Percentiles rank a stretch among this genome's conserved stretches.
Conservation (phyloP, 1,140 invertebrate species). For the Mizuhopecten yessoensis region DNA sequence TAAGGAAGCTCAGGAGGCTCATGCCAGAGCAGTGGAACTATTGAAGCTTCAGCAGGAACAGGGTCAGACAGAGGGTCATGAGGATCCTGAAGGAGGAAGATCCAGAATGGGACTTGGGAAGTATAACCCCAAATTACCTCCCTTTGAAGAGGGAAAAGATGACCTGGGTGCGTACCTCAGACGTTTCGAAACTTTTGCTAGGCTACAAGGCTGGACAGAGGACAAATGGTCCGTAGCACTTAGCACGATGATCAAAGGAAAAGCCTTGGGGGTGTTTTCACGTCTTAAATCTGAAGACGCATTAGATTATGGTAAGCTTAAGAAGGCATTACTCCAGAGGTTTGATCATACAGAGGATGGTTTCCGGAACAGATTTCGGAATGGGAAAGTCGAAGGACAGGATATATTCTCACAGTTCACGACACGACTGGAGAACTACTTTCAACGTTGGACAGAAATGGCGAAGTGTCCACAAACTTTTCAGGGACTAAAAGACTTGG, state of each 20-base stretch:
- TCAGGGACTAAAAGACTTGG: neutral
- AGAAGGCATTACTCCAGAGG: neutral
- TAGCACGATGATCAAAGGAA: conserved; percentile 45
- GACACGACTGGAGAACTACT: neutral
- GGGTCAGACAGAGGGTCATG: too few species aligned
- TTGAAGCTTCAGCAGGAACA: too few species aligned
- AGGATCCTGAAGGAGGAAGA: too few species aligned
- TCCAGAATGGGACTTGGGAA: too few species aligned
- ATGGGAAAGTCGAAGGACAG: neutral
- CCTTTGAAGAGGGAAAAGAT: conserved; percentile 29
- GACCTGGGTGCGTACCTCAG: neutral
- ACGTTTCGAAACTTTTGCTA: conserved; percentile 37
- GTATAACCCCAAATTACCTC: conserved; percentile 39
- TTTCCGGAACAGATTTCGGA: neutral
- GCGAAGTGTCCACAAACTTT: neutral
- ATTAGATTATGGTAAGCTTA: neutral
- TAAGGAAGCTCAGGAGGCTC: too few species aligned
- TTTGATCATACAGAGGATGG: too few species aligned
- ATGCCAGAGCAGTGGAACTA: too few species aligned
- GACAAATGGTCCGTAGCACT: neutral
- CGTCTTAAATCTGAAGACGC: neutral
- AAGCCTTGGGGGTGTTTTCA: conserved; percentile 45
- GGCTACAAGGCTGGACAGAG: neutral
- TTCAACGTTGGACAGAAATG: neutral
- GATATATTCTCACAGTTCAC: neutral